A percentile compares a stretch with the other conserved stretches of the same genome.
Evolutionary conservation across 2,113 vertebrate genomes (phyloP).

Genomic region (Mastomys coucha): DNA sequence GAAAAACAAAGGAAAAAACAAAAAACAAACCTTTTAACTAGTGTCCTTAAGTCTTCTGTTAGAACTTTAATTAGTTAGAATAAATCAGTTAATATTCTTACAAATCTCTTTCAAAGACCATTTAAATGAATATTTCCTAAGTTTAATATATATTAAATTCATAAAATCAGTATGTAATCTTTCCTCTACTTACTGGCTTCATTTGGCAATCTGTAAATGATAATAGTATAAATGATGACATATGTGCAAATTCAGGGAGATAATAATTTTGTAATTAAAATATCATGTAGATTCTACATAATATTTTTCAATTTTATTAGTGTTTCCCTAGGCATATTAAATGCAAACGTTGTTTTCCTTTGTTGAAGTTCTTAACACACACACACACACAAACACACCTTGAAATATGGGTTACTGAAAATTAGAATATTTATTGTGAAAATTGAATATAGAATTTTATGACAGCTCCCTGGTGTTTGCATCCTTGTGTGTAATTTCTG

Average conservation of each 20-base stretch:
- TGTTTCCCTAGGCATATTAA: neutral
- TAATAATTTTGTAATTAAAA: conserved; percentile 13
- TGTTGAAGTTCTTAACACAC: neutral
- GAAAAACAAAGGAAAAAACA: neutral
- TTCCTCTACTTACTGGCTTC: neutral
- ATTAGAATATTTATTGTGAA: conserved; percentile 57
- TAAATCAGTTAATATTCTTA: neutral
- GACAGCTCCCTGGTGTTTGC: conserved; percentile 37
- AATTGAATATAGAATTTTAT: conserved; percentile 54
- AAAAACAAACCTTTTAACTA: neutral
- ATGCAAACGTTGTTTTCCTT: neutral
- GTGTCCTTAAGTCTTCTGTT: neutral
- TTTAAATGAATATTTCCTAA: neutral
- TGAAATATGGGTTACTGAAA: neutral
- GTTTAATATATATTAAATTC: neutral
- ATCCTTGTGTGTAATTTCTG: conserved; percentile 45
- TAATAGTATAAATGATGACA: neutral
- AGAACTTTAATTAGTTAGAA: neutral
- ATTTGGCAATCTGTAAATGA: neutral
- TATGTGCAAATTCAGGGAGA: neutral
- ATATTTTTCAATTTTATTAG: conserved; percentile 16
- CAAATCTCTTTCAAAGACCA: neutral
- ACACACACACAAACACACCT: neutral
- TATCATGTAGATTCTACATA: neutral
- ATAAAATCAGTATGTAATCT: neutral